These are phyloP conservation scores for Leucophenga varia DNA, from an alignment of 1,140 invertebrate species.

Conservation along the genomic window DNA sequence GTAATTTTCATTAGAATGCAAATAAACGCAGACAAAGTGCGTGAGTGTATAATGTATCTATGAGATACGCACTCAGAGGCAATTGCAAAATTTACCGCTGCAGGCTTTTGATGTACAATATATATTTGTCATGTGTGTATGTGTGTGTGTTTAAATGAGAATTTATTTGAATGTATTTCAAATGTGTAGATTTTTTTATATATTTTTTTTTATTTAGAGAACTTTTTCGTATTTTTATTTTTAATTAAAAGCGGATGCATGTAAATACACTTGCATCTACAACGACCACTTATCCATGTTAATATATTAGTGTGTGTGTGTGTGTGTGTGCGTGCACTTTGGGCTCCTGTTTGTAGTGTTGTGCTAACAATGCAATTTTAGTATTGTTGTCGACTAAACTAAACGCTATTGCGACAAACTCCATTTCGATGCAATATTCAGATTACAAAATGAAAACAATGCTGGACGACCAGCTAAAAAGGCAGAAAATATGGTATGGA, in stretches of 20 bases:
- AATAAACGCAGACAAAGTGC: slow-evolving; percentile 35
- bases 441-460: too few species aligned
- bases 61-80: slow-evolving; percentile 33
- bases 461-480: too few species aligned
- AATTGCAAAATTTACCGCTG: slow-evolving; percentile 26
- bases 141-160: too few species aligned
- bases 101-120: slow-evolving; percentile 14
- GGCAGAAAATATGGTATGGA: too few species aligned
- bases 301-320: too few species aligned
- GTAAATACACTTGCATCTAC: too few species aligned
- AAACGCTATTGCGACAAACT: slow-evolving; percentile 10
- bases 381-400: slow-evolving; percentile 37
- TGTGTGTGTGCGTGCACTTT: slow-evolving; percentile 33
- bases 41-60: too few species aligned
- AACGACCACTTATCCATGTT: too few species aligned
- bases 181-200: slow-evolving; percentile 44
- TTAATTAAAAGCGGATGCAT: slow-evolving; percentile 54
- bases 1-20: slow-evolving; percentile 53
- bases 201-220: slow-evolving; percentile 27
- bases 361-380: slow-evolving; percentile 52
- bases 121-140: slow-evolving; percentile 38
- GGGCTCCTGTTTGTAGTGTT: slow-evolving; percentile 47
- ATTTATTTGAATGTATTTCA: too few species aligned
- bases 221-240: slow-evolving; percentile 41
- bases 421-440: slow-evolving; percentile 18